These are phyloP conservation scores for Heliconius hermathena DNA, from an alignment of 1,140 invertebrate genomes.

Conservation along the genomic window DNA sequence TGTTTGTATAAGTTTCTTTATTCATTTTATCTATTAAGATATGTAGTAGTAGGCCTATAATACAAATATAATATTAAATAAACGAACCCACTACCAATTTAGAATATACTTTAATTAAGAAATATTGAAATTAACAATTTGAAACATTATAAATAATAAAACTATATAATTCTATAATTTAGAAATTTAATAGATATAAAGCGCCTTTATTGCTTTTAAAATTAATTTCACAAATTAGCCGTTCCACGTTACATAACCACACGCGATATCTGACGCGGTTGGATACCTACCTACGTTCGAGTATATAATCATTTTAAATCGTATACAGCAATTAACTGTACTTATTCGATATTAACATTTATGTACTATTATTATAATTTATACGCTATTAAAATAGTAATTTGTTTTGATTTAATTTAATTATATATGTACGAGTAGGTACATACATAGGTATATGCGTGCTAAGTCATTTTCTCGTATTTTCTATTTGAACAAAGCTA, in stretches of 20 bases:
- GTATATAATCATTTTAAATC: conserved; percentile 4
- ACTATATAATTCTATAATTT: neutral
- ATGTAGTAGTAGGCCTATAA: neutral
- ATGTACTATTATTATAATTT: conserved; percentile 5
- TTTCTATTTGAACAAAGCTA: neutral
- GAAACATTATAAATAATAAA: neutral
- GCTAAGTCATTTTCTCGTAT: neutral
- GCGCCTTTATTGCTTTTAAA: neutral
- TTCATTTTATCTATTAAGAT: neutral
- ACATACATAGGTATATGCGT: neutral
- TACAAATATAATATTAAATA: neutral
- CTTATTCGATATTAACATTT: conserved; percentile 9
- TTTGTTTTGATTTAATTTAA: conserved; percentile 13
- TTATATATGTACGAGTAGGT: neutral
- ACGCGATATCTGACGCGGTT: conserved; percentile 4
- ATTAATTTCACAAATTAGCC: conserved; percentile 11
- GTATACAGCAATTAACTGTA: conserved; percentile 6
- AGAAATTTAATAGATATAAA: neutral
- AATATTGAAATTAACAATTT: neutral
- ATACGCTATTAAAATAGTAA: conserved; percentile 4
- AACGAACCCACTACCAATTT: neutral
- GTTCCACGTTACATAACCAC: neutral
- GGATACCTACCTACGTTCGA: neutral
- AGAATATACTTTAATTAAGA: neutral
- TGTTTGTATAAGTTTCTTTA: conserved; percentile 30